Base-by-base conservation (phyloP, 1,140 invertebrate species). In the Scaptodrosophila lebanonensis region DNA sequence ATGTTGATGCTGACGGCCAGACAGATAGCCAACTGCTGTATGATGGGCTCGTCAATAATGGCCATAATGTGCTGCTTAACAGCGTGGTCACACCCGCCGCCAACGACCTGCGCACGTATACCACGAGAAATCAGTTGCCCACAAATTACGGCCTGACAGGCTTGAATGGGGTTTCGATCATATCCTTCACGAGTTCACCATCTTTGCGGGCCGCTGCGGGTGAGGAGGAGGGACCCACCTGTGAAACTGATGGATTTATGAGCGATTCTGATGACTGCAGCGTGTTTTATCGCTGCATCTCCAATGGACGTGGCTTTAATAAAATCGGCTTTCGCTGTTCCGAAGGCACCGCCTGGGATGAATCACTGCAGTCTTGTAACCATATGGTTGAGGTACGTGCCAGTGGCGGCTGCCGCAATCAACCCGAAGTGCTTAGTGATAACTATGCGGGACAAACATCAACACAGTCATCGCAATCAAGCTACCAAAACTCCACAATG, bases 241-340 rank as follows among this genome's bases (percentile, higher is more conserved):
- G 85, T 43, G 52, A 67, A 40, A 66, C 70, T 85, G 91, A 93
- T 87, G 93, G 93, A 62, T 94, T 93, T 86, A 88, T 92, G 58
- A 89, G 90, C 25, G 91, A 93, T 87, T 88, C 88, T 27, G 86
- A 88, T 56, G 90, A 95, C 75, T 95, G 94, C 73, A 90, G 88
- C 54, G 93, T 93, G 84, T 95, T 95, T 83, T 94, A 94, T 73
- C 90, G 93, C 86, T 95, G 94, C 86, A 91, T 94, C 12, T 88
- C 88, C 47, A 89, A 91, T 56, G 90, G 90, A 8, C 83, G 88
- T 11, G 89, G 88, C 45, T 93, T 89, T 58, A 89, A 87, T 42
- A 90, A 89, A 79, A 91, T 92, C 66, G 90, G 93, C 66, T 95
- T 92, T 86, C 88, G 88, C 7, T 95, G 93, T 76, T 91, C 90